Base-by-base conservation (phyloP, 2,888 invertebrate species). In the Monopis laevigella region DNA sequence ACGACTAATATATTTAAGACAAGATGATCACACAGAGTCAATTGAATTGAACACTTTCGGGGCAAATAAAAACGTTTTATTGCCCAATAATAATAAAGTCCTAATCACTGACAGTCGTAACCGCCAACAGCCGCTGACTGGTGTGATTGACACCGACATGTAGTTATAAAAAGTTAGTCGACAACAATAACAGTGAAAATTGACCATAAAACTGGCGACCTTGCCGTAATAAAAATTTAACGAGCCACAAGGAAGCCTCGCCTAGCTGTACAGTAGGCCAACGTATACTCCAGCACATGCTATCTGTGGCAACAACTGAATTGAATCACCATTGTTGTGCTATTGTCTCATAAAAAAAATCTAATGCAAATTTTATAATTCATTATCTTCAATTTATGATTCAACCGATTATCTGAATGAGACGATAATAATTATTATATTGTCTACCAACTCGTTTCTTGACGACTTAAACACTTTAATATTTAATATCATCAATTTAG, bases 191-290 rank as follows among this genome's bases (percentile, higher is more conserved):
- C 72, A 66, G 68, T 69, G 62, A 69, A 78, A 69, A 82, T 77
- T 77, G 80, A 78, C 80, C 81, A 80, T 82, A 82, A 82, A 82
- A 64, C 28, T 63, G 70, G 62, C 75, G 82, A 82, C 82, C 82
- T 82, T 82, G 82, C 52, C 70, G 80, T 67, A 66, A 80, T 82
- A 82, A 82, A 82, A 81, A 74, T 80, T 82, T 82, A 81, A 82
- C 81, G 77, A 80, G 70, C 65, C 58, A 40, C 58, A 38, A 40
- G 40, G 34, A 42, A 30, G 21, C n/a, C 36, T 36, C 17, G 32
- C 32, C 43, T 40, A 40, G 40, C 26, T 28, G 28, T 18, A 40
- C 28, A 21, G 36, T 36, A 36, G 21, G 21, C 12, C 32, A 36
- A 16, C 36, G 17, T 32, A 11, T 16, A 36, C 36, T 36, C 36